These are phyloP conservation scores for Alentia gelatinosa DNA, from an alignment of 2,888 invertebrate genomes.

Conservation along the genomic window DNA sequence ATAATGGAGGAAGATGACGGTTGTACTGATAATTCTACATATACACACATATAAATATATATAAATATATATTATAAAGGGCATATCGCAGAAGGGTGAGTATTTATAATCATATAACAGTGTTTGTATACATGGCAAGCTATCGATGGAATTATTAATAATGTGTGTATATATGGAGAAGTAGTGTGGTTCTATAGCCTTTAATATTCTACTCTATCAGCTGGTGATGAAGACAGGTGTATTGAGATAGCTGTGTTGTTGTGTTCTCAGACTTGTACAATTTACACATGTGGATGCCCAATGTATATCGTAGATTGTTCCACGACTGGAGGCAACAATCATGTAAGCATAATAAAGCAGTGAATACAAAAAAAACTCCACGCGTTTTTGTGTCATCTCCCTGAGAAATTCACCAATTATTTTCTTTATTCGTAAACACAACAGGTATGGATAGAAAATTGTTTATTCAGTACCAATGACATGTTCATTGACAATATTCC, in stretches of 20 bases:
- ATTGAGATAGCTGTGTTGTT: slow-evolving; percentile 39
- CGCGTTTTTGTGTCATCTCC: neutral
- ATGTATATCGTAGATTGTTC: slow-evolving; percentile 36
- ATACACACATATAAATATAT: neutral
- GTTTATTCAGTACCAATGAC: neutral
- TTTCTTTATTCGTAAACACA: neutral
- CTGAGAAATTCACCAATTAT: neutral
- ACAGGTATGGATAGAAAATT: neutral
- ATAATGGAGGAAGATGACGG: no score
- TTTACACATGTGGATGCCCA: slow-evolving; percentile 1
- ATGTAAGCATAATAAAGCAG: slow-evolving; percentile 47
- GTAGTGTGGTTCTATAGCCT: slow-evolving; percentile 40
- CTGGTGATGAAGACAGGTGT: neutral
- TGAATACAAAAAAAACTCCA: neutral
- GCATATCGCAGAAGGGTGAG: slow-evolving; percentile 5
- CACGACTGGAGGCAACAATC: slow-evolving; percentile 10
- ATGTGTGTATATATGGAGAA: slow-evolving; percentile 18
- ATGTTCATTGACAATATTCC: neutral
- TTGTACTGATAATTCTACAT: neutral
- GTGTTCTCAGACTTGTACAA: slow-evolving; percentile 42
- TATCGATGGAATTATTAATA: slow-evolving; percentile 6
- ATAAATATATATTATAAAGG: neutral
- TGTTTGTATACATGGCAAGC: slow-evolving; percentile 26
- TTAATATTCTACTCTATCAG: slow-evolving; percentile 40
- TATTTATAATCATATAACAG: neutral